Conservation (phyloP, 2,113 vertebrate species). For the Charadrius vociferus region DNA sequence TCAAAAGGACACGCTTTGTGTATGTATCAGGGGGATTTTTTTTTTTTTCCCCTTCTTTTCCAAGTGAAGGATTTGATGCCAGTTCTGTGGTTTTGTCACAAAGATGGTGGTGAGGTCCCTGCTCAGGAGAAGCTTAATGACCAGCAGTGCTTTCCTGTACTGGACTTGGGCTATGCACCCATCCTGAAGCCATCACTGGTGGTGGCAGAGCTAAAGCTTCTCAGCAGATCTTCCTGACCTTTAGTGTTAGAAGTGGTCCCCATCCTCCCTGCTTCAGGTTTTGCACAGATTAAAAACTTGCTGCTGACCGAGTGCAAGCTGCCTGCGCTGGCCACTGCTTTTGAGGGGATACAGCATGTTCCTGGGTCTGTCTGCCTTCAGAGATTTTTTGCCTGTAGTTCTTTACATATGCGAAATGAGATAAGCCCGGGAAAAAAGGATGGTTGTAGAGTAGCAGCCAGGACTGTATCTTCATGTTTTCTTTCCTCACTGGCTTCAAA, state of each 20-base stretch:
- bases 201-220: not conserved
- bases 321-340: not conserved
- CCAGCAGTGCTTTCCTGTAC: not conserved
- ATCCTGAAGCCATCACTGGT: not conserved
- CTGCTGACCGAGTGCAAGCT: not conserved
- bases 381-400: not conserved
- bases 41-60: not conserved
- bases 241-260: not conserved
- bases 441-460: not conserved
- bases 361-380: not conserved
- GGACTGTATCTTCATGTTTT: not conserved
- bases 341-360: not conserved
- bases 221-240: not conserved
- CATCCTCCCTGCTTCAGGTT: not conserved
- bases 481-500: conserved; percentile 26
- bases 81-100: not conserved
- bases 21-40: not conserved
- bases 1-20: not conserved
- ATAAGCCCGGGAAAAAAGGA: not conserved
- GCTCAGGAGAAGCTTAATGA: not conserved
- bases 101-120: not conserved
- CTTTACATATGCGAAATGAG: not conserved
- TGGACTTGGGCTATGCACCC: not conserved
- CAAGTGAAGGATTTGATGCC: not conserved
- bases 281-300: not conserved